These are phyloP conservation scores for Ophion obscuratus DNA, from an alignment of 2,888 invertebrate genomes.

Conservation along the genomic window DNA sequence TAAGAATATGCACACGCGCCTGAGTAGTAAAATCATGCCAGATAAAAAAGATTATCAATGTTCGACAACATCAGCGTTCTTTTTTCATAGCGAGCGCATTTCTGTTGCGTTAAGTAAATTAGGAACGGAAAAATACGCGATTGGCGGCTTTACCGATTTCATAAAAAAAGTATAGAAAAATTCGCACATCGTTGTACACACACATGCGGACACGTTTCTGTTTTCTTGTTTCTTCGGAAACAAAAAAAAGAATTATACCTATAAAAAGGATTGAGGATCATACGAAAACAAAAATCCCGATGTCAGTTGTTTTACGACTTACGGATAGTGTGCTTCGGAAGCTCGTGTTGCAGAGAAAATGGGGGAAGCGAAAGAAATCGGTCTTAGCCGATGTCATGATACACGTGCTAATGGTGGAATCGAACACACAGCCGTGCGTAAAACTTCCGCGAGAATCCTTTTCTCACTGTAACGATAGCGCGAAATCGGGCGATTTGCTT, in stretches of 20 bases:
- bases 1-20: not conserved
- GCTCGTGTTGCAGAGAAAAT: not conserved
- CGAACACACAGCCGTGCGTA: not conserved
- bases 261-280: not conserved
- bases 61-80: not conserved
- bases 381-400: constrained; percentile 1
- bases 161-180: not conserved
- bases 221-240: not conserved
- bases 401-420: constrained; percentile 1
- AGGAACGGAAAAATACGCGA: not conserved
- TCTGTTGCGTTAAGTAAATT: not conserved
- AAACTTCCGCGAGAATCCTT: not conserved
- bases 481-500: not conserved
- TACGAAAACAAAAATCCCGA: not conserved
- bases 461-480: not conserved
- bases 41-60: not conserved
- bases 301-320: constrained; percentile 1
- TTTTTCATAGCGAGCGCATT: not conserved
- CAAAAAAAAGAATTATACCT: not conserved
- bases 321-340: not conserved
- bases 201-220: not conserved
- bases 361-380: constrained; percentile 6
- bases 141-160: not conserved
- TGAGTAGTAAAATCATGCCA: not conserved
- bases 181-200: not conserved